Base-by-base conservation (phyloP, 2,888 invertebrate species). In the Habroteleia sp. region DNA sequence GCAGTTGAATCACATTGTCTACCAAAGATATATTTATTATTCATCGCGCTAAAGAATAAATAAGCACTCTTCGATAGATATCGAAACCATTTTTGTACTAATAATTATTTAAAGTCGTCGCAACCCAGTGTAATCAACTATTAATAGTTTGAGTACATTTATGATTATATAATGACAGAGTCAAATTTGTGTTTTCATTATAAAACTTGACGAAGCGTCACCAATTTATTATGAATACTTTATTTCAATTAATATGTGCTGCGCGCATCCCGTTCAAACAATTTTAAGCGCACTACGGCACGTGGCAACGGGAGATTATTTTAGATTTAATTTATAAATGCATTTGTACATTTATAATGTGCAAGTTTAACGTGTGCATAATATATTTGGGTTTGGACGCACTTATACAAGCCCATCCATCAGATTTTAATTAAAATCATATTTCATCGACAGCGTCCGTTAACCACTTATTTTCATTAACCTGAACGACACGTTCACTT, bases 391-490 rank as follows among this genome's bases (percentile, higher is more conserved):
- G n/a, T n/a, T n/a, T n/a, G n/a, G n/a, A n/a, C n/a, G n/a, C n/a
- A 23, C 17, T 11, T 11, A 6, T 11, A 41, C 11, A 23, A 5
- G 41, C n/a, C 41, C 23, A 41, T 41, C 23, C 23, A 11, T 31
- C 46, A 31, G 13, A 5, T 17, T 33, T 33, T 48, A 48, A 48
- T 48, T 48, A 33, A 48, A 17, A 11, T 31, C 14, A 23, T 48
- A 48, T 48, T 48, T 33, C 33, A 31, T 46, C 46, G 17, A 17
- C 44, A 10, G 6, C 10, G 39, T 39, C 20, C 41, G 20, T 48
- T 33, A 20, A 20, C 10, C 48, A 48, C 11, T 48, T 48, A 33
- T 33, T 33, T 33, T 25, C 11, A 48, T 33, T 48, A 33, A 17
- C 48, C 20, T 8, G 33, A 8, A 27, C 52, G 37, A 27, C 37